phyloP scores from a whole-genome alignment of 1,140 invertebrate species.

The Zaprionus nigranus region DNA sequence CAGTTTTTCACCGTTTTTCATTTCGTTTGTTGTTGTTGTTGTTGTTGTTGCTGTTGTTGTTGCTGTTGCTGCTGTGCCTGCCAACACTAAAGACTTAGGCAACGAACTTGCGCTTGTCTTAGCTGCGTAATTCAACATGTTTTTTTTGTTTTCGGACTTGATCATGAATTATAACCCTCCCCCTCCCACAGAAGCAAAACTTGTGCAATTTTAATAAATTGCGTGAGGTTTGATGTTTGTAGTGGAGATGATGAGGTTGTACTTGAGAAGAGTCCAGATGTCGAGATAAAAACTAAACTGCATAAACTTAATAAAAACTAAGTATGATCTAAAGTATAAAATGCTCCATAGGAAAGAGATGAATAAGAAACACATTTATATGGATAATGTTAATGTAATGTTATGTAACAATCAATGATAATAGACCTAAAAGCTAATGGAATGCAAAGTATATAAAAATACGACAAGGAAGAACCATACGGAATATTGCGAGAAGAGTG shows the following conservation, averaged over 20 bases:
- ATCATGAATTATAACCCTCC: conserved; percentile 42
- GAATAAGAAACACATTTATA: too few species aligned
- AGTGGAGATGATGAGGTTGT: not conserved
- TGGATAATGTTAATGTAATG: too few species aligned
- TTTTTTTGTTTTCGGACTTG: conserved; percentile 30
- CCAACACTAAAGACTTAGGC: conserved; percentile 75
- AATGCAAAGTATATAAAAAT: not conserved
- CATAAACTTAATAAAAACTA: not conserved
- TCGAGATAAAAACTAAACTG: not conserved
- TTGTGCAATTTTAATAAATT: not conserved
- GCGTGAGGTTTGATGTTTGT: not conserved
- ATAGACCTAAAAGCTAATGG: too few species aligned
- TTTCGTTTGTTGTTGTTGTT: conserved; percentile 28
- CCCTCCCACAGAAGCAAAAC: not conserved
- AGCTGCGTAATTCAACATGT: conserved; percentile 41
- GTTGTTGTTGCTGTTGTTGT: conserved; percentile 37
- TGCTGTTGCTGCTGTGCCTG: conserved; percentile 27
- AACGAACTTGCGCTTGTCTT: conserved; percentile 63
- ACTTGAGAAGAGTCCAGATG: not conserved
- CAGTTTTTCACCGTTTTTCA: conserved; percentile 14
- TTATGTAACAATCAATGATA: too few species aligned
- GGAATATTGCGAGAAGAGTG: not conserved
- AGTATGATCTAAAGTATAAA: too few species aligned
- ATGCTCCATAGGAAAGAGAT: too few species aligned
- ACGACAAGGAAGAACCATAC: not conserved